Percentiles rank a stretch among this genome's conserved stretches.
phyloP scores from a whole-genome alignment of 2,113 vertebrate species.

The Strix uralensis region DNA sequence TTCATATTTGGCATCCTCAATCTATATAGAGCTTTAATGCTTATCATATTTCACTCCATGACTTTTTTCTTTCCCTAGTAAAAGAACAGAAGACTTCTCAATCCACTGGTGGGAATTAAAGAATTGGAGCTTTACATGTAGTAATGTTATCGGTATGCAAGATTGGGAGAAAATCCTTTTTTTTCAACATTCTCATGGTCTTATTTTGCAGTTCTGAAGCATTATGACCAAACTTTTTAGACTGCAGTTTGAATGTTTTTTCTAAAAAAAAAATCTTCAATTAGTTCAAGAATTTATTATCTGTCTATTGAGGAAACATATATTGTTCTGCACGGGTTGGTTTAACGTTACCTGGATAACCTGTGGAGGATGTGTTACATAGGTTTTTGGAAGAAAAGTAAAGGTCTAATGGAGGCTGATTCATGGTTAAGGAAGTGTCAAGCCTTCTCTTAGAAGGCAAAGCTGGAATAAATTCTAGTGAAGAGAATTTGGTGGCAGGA shows the following conservation, averaged over 20 bases:
- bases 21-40: not conserved
- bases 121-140: not conserved
- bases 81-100: not conserved
- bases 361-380: not conserved
- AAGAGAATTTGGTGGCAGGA: not conserved
- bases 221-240: not conserved
- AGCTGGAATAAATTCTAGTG: not conserved
- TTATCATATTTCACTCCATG: not conserved
- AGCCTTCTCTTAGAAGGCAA: not conserved
- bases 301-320: not conserved
- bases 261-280: not conserved
- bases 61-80: not conserved
- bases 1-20: not conserved
- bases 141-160: not conserved
- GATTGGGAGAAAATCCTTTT: not conserved
- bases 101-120: not conserved
- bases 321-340: not conserved
- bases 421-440: not conserved
- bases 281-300: not conserved
- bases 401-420: not conserved
- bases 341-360: not conserved
- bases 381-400: not conserved
- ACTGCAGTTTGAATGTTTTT: accelerated
- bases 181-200: not conserved
- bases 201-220: not conserved